These are phyloP conservation scores for Bathynomus jamesi DNA, from an alignment of 1,140 invertebrate genomes.

Conservation along the genomic window DNA sequence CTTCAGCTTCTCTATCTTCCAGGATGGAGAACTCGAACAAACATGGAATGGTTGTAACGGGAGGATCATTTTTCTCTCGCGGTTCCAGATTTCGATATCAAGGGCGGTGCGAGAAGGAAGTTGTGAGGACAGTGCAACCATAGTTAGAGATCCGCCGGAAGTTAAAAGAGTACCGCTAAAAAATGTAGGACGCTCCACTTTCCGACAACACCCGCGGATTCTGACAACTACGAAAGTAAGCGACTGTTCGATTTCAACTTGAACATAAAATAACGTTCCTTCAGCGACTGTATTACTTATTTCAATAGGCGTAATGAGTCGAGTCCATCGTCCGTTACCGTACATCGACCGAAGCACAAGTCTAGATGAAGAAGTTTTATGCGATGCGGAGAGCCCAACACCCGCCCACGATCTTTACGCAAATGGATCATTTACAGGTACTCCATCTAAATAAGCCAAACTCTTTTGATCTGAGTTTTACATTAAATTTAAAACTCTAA, in stretches of 20 bases:
- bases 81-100: conserved; percentile 88
- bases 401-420: conserved; percentile 11
- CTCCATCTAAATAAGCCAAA: no score
- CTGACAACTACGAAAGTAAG: background rate
- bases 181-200: background rate
- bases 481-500: no score
- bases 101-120: conserved; percentile 78
- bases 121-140: conserved; percentile 40
- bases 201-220: background rate
- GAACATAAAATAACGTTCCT: background rate
- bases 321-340: conserved; percentile 26
- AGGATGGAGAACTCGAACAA: conserved; percentile 79
- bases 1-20: no score
- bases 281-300: background rate
- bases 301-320: background rate
- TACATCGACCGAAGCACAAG: conserved; percentile 28
- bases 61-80: conserved; percentile 88
- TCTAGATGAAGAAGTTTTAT: conserved; percentile 17
- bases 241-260: background rate
- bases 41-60: conserved; percentile 74
- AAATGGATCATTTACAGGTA: no score
- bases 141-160: background rate
- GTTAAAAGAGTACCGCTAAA: background rate
- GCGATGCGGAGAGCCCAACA: conserved; percentile 13
- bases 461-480: no score